Percentiles rank a stretch among this genome's conserved stretches.
phyloP scores from a whole-genome alignment of 35 echinoderm and acorn worm genomes.

The Strongylocentrotus purpuratus region DNA sequence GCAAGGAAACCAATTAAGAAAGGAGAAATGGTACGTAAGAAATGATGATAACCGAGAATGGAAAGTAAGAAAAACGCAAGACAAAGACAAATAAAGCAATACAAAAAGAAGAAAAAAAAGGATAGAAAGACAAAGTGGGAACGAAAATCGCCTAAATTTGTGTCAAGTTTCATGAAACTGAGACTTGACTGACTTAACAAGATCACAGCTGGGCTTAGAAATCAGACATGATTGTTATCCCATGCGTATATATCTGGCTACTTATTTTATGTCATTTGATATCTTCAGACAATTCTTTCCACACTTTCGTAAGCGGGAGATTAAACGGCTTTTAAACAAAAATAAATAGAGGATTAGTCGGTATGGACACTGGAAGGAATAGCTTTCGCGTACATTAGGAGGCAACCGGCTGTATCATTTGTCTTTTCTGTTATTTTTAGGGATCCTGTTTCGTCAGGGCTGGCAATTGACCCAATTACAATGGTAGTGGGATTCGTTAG shows the following conservation, averaged over 20 bases:
- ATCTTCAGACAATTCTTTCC: neutral
- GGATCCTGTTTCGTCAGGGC: neutral
- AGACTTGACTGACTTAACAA: neutral
- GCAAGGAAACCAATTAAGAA: too few species aligned
- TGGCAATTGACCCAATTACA: constrained; percentile 10
- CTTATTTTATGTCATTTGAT: neutral
- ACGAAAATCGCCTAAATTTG: too few species aligned
- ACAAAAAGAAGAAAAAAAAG: too few species aligned
- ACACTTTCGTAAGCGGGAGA: neutral
- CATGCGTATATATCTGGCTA: neutral
- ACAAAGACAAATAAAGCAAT: too few species aligned
- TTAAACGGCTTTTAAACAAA: neutral
- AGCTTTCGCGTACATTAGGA: neutral
- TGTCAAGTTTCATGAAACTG: too few species aligned
- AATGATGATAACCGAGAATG: too few species aligned
- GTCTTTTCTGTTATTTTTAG: neutral
- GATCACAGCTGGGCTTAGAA: neutral
- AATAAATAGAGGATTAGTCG: neutral
- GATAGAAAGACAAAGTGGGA: too few species aligned
- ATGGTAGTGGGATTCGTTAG: neutral
- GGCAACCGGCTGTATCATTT: neutral
- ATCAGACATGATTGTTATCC: neutral
- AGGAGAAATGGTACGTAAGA: too few species aligned
- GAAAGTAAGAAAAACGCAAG: too few species aligned
- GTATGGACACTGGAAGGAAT: neutral